These are phyloP conservation scores for Paracentrotus lividus DNA, from an alignment of 53 echinoderm and acorn worm species.

Conservation along the genomic window DNA sequence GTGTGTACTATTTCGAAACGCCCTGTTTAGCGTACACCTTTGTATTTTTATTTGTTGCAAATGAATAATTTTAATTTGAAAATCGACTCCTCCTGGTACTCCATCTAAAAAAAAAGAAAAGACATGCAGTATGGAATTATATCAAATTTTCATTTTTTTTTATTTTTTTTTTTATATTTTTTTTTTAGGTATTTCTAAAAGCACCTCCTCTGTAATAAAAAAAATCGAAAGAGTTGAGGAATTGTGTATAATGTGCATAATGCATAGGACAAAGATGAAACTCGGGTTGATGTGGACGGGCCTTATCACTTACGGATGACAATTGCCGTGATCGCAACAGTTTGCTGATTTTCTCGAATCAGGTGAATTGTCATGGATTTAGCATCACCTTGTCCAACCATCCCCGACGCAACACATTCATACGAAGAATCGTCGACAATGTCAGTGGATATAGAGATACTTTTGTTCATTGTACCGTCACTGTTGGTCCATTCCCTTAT, in stretches of 20 bases:
- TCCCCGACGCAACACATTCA: not conserved
- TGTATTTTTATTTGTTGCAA: not conserved
- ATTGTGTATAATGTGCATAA: no score
- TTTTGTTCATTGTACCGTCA: not conserved
- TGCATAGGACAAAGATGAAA: no score
- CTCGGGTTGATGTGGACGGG: no score
- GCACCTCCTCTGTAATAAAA: no score
- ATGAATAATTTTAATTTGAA: no score
- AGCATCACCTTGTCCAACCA: not conserved
- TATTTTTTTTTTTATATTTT: not conserved
- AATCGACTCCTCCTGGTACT: no score
- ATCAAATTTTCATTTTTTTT: not conserved
- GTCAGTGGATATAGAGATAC: not conserved
- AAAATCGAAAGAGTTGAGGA: no score
- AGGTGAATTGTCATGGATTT: not conserved
- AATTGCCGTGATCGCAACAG: not conserved
- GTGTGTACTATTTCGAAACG: no score
- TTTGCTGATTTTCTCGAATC: not conserved
- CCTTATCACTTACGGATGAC: not conserved
- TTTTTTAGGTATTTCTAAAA: not conserved
- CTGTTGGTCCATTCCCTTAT: not conserved
- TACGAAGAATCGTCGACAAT: not conserved
- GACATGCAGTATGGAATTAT: no score
- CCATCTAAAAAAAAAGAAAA: no score
- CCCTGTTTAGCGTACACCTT: no score